phyloP scores from a whole-genome alignment of 2,113 vertebrate genomes.

The Solea senegalensis region DNA sequence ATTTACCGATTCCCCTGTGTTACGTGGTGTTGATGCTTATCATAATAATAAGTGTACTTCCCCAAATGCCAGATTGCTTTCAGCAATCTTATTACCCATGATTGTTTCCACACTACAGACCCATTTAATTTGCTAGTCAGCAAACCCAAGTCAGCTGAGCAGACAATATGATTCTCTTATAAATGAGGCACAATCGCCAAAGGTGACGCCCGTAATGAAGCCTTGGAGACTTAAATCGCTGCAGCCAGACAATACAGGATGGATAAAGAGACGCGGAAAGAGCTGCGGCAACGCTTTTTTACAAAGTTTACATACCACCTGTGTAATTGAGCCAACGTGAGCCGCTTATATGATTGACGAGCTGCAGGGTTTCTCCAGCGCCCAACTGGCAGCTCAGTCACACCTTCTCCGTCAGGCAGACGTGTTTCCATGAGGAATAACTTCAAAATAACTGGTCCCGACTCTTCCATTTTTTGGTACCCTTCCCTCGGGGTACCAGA shows the following conservation, averaged over 20 bases:
- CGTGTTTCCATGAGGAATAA: too few species aligned
- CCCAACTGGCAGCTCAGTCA: conserved; percentile 15
- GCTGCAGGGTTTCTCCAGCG: conserved; percentile 32
- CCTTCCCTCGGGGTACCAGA: too few species aligned
- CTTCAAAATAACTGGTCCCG: too few species aligned
- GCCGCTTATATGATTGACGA: conserved; percentile 41
- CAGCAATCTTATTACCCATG: too few species aligned
- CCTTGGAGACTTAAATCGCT: conserved; percentile 5
- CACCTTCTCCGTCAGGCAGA: conserved; percentile 35
- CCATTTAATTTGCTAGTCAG: neutral
- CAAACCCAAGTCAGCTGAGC: neutral
- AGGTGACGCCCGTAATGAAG: neutral
- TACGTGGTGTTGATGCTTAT: too few species aligned
- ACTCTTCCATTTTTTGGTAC: too few species aligned
- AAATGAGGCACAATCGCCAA: neutral
- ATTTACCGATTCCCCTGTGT: too few species aligned
- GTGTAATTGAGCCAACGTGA: conserved; percentile 41
- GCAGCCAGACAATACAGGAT: neutral
- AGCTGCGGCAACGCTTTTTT: neutral
- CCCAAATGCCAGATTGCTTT: too few species aligned
- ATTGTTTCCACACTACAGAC: too few species aligned
- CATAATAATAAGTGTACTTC: too few species aligned
- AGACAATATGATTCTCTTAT: neutral
- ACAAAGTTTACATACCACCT: conserved; percentile 28
- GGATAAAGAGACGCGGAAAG: neutral